phyloP scores from a whole-genome alignment of 2,113 vertebrate species.

The Spea multiplicata region DNA sequence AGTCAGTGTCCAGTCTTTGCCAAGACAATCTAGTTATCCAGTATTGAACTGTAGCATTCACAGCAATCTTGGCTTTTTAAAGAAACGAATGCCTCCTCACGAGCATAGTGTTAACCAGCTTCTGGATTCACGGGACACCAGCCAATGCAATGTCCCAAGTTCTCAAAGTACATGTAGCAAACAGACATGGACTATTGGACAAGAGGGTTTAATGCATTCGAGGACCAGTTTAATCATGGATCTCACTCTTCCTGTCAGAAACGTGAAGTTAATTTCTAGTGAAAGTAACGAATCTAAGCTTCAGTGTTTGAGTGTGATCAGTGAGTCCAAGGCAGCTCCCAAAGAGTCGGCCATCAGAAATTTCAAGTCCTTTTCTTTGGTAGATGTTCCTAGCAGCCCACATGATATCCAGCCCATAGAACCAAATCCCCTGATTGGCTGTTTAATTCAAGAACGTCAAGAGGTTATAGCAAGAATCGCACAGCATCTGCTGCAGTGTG shows the following conservation, averaged over 20 bases:
- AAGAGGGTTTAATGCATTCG: slow-evolving; percentile 58
- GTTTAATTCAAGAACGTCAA: slow-evolving; percentile 91
- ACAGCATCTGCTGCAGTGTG: slow-evolving; percentile 93
- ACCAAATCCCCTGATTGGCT: slow-evolving; percentile 88
- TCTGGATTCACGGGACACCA: slow-evolving; percentile 51
- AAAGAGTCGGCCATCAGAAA: slow-evolving; percentile 71
- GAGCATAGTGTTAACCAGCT: slow-evolving; percentile 57
- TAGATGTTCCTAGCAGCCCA: slow-evolving; percentile 64
- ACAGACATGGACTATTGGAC: slow-evolving; percentile 64
- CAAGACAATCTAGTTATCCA: slow-evolving; percentile 93
- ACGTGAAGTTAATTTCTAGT: slow-evolving; percentile 73
- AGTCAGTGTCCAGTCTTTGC: slow-evolving; percentile 93
- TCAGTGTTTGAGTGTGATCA: slow-evolving; percentile 66
- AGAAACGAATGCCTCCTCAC: slow-evolving; percentile 67
- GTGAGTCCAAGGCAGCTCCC: slow-evolving; percentile 63
- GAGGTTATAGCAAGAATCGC: slow-evolving; percentile 96
- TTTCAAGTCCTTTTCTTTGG: slow-evolving; percentile 81
- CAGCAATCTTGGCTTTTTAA: slow-evolving; percentile 76
- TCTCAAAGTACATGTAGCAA: slow-evolving; percentile 72
- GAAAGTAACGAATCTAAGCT: slow-evolving; percentile 63
- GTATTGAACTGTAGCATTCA: slow-evolving; percentile 93
- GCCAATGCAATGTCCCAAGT: slow-evolving; percentile 61
- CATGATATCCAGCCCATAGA: slow-evolving; percentile 72
- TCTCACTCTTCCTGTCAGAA: slow-evolving; percentile 70
- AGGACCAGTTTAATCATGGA: slow-evolving; percentile 65